Percentiles rank a stretch among this genome's conserved stretches.
phyloP scores from a whole-genome alignment of 2,888 invertebrate genomes.

The Cephus sareptanus region DNA sequence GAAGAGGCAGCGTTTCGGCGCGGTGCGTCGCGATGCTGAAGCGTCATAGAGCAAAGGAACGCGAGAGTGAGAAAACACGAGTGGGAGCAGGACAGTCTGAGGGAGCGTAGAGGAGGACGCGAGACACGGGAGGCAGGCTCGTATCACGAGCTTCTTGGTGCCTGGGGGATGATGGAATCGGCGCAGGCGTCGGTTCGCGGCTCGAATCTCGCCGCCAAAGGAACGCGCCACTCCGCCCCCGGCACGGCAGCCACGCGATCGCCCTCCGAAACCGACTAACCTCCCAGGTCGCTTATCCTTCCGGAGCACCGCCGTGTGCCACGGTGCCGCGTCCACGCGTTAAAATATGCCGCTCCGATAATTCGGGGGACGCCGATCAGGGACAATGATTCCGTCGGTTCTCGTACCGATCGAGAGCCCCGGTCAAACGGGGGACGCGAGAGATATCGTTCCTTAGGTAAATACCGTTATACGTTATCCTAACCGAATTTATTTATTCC shows the following conservation, averaged over 20 bases:
- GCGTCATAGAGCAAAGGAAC: background rate
- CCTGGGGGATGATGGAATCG: conserved; percentile 24
- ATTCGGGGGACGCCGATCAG: background rate
- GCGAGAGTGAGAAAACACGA: background rate
- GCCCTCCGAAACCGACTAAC: conserved; percentile 54
- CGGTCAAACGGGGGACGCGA: background rate
- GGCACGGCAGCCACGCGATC: conserved; percentile 56
- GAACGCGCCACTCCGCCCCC: conserved; percentile 61
- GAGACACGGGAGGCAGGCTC: background rate
- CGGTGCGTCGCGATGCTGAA: background rate
- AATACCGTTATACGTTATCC: background rate
- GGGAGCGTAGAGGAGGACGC: background rate
- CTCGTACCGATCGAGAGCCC: background rate
- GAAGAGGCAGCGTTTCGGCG: background rate
- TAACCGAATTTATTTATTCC: background rate
- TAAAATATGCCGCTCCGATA: conserved; percentile 1
- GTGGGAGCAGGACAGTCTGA: background rate
- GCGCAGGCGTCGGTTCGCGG: conserved; percentile 60
- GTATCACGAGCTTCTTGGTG: conserved; percentile 2
- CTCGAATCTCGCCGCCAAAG: conserved; percentile 60
- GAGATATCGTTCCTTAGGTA: background rate
- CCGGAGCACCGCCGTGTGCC: conserved; percentile 19
- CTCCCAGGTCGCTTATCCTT: conserved; percentile 48
- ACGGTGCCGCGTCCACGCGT: conserved; percentile 18
- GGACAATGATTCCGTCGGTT: background rate